Evolutionary conservation across 64 coral and sea anemone species (phyloP).

Genomic region (Stichodactyla helianthus): DNA sequence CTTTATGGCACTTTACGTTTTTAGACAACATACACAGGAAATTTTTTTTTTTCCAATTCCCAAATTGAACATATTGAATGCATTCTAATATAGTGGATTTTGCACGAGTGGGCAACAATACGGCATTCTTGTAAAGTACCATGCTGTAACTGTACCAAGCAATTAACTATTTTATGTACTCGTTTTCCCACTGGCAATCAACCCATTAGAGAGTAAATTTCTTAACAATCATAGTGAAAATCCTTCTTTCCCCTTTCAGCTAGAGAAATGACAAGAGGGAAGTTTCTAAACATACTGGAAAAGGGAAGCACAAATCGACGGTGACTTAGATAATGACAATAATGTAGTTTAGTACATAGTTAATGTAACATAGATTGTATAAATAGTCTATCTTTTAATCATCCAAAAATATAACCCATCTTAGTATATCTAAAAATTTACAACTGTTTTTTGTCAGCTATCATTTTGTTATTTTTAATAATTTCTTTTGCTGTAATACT

Average conservation of each 20-base stretch:
- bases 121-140: too few species aligned
- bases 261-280: conserved; percentile 97
- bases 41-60: too few species aligned
- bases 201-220: too few species aligned
- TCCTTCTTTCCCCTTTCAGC: conserved; percentile 51
- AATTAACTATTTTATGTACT: not conserved
- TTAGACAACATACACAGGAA: too few species aligned
- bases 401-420: too few species aligned
- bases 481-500: not conserved
- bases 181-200: too few species aligned
- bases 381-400: not conserved
- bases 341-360: not conserved
- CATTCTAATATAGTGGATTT: too few species aligned
- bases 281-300: conserved; percentile 91
- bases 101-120: too few species aligned
- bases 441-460: not conserved
- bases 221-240: not conserved
- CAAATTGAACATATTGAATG: too few species aligned
- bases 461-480: not conserved
- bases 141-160: too few species aligned
- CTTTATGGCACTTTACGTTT: too few species aligned
- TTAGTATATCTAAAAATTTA: not conserved
- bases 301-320: conserved; percentile 50
- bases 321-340: conserved; percentile 8
- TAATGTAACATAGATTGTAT: not conserved